phyloP scores from a whole-genome alignment of 2,797 vertebrate genomes.

The Myotis pilosus region DNA sequence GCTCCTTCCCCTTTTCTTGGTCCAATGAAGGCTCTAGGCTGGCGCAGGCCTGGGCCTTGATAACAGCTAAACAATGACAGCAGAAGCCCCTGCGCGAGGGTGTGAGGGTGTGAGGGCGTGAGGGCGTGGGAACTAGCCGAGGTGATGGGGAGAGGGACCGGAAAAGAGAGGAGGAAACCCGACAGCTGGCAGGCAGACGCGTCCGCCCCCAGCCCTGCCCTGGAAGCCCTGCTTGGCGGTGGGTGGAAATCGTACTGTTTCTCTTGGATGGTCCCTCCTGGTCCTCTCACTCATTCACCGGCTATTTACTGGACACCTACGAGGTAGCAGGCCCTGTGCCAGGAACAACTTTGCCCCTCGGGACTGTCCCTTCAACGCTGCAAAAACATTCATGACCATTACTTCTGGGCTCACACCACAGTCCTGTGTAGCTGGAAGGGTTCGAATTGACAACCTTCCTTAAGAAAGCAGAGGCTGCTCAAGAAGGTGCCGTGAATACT shows the following conservation, averaged over 20 bases:
- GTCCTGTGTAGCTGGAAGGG: neutral
- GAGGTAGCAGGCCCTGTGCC: slow-evolving; percentile 56
- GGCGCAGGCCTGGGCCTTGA: neutral
- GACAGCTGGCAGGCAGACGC: slow-evolving; percentile 28
- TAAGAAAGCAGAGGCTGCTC: neutral
- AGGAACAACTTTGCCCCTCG: slow-evolving; percentile 62
- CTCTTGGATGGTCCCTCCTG: slow-evolving; percentile 66
- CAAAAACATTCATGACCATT: slow-evolving; percentile 46
- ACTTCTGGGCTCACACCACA: neutral
- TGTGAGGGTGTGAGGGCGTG: neutral
- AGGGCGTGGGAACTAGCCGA: slow-evolving; percentile 59
- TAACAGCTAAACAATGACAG: slow-evolving; percentile 12
- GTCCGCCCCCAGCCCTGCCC: slow-evolving; percentile 62
- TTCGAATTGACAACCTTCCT: neutral
- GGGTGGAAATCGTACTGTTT: slow-evolving; percentile 65
- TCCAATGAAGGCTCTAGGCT: neutral
- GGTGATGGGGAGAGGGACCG: slow-evolving; percentile 39
- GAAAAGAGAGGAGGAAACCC: slow-evolving; percentile 46
- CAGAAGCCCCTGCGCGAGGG: neutral
- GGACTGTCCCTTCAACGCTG: slow-evolving; percentile 57
- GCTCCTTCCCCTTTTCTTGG: neutral
- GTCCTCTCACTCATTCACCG: slow-evolving; percentile 62
- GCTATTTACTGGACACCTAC: slow-evolving; percentile 73
- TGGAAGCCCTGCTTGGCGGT: slow-evolving; percentile 61
- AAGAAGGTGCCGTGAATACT: neutral